phyloP scores from a whole-genome alignment of 2,797 vertebrate species.

The Carcharodon carcharias region DNA sequence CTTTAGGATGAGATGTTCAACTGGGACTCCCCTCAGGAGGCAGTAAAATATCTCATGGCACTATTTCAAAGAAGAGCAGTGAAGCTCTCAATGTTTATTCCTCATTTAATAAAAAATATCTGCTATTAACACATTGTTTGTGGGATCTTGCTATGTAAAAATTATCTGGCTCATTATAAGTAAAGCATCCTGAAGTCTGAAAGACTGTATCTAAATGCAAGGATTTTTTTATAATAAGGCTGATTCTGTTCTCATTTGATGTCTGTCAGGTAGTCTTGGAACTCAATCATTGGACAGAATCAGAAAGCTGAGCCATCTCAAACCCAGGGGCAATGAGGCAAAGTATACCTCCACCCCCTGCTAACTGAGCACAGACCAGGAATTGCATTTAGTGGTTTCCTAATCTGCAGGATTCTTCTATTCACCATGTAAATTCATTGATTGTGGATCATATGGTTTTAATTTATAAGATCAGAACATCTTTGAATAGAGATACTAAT shows the following conservation, averaged over 20 bases:
- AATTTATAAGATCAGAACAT: neutral
- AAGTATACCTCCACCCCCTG: neutral
- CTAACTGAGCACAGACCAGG: neutral
- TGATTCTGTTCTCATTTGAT: neutral
- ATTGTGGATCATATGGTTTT: neutral
- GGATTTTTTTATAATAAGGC: neutral
- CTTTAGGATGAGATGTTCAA: neutral
- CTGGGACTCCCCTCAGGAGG: neutral
- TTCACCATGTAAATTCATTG: too few relatives aligned
- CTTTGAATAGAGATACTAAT: neutral
- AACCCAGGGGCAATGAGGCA: neutral
- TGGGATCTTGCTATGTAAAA: neutral
- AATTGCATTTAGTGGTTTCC: neutral
- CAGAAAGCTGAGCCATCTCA: neutral
- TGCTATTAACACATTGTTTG: neutral
- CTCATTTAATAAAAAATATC: neutral
- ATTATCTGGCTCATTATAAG: neutral
- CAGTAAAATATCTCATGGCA: neutral
- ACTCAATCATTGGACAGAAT: neutral
- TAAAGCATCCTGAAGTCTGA: neutral
- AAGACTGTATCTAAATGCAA: neutral
- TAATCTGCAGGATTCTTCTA: neutral
- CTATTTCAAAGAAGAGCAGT: neutral
- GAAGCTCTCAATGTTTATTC: neutral
- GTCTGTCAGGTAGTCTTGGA: neutral